A percentile compares a stretch with the other conserved stretches of the same genome.
Conservation (phyloP, 2,113 vertebrate species). For the Camelus bactrianus region DNA sequence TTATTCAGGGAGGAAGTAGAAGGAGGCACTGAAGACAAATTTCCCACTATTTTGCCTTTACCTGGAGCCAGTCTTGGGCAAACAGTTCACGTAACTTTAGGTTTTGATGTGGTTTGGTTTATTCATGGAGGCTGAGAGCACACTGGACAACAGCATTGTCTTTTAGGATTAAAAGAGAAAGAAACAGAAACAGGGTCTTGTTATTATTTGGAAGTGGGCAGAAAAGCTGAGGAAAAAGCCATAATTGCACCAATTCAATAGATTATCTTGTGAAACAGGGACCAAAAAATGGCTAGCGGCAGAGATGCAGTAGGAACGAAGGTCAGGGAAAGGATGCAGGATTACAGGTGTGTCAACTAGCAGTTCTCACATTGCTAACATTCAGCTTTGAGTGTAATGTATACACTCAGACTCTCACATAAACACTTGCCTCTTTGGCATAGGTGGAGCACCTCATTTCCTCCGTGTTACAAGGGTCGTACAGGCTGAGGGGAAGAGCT, state of each 20-base stretch:
- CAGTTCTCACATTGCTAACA: accelerated
- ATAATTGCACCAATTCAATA: not conserved
- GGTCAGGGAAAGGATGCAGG: not conserved
- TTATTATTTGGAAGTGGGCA: not conserved
- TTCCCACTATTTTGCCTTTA: not conserved
- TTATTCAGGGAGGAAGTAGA: not conserved
- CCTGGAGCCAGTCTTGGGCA: not conserved
- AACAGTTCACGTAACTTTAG: not conserved
- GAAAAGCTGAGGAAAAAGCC: not conserved
- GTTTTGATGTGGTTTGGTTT: not conserved
- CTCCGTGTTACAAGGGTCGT: not conserved
- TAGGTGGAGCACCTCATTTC: not conserved
- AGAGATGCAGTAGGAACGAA: not conserved
- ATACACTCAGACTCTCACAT: not conserved
- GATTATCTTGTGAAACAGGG: not conserved
- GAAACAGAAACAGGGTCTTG: constrained; percentile 21
- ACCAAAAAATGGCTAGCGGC: not conserved
- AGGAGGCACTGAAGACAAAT: not conserved
- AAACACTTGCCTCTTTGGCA: not conserved
- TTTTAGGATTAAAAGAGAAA: not conserved
- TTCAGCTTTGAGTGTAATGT: not conserved
- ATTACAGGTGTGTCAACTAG: not conserved
- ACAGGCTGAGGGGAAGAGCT: not conserved
- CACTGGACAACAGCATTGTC: not conserved
- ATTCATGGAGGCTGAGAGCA: not conserved